phyloP scores from a whole-genome alignment of 1,140 invertebrate genomes.

The Drosophila pruinosa region DNA sequence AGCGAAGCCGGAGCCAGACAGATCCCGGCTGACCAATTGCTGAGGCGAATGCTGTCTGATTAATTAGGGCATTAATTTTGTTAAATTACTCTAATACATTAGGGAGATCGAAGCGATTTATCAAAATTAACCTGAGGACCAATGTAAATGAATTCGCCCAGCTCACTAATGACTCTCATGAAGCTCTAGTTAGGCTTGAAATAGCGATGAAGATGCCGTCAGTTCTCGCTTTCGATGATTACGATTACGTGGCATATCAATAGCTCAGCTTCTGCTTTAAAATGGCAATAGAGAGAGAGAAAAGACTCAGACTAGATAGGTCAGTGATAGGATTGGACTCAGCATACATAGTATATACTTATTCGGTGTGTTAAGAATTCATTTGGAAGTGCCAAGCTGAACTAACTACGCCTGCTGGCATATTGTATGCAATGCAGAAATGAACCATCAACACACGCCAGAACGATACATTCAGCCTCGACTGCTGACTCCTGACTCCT shows the following conservation, averaged over 20 bases:
- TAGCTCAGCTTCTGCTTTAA: background rate
- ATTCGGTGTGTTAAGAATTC: background rate
- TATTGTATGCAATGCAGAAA: slow-evolving; percentile 75
- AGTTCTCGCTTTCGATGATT: background rate
- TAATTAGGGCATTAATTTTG: slow-evolving; percentile 82
- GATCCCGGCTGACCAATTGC: slow-evolving; percentile 2
- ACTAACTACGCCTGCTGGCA: slow-evolving; percentile 24
- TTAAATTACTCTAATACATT: slow-evolving; percentile 82
- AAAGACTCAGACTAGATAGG: too few relatives aligned
- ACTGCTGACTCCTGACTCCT: background rate
- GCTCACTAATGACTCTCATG: slow-evolving; percentile 25
- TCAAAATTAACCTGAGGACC: slow-evolving; percentile 81
- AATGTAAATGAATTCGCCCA: slow-evolving; percentile 68
- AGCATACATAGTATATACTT: background rate
- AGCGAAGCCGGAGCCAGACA: background rate
- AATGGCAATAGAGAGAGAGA: background rate
- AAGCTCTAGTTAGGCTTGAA: background rate
- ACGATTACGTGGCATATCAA: slow-evolving; percentile 6
- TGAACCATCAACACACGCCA: slow-evolving; percentile 61
- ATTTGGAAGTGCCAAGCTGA: background rate
- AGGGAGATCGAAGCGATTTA: slow-evolving; percentile 80
- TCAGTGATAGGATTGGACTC: too few relatives aligned
- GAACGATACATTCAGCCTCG: background rate
- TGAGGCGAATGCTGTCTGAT: slow-evolving; percentile 49
- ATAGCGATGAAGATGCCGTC: background rate